Evolutionary conservation across 2,797 vertebrate genomes (phyloP).

Genomic region (Centropyge bicolor): DNA sequence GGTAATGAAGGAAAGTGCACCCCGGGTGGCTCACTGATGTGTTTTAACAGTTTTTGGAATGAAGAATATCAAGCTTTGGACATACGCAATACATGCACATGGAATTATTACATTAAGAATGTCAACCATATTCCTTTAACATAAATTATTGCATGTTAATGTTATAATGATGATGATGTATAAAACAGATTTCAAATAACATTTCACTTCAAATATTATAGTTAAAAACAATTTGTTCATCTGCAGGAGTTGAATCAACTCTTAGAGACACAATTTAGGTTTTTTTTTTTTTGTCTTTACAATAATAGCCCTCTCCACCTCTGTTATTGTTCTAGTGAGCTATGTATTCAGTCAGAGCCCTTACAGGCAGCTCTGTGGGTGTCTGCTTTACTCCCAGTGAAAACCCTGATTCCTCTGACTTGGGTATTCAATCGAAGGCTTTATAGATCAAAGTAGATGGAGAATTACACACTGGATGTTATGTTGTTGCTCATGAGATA

Average conservation of each 20-base stretch:
- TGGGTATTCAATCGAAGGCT: constrained; percentile 7
- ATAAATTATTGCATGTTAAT: not conserved
- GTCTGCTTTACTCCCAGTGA: constrained; percentile 25
- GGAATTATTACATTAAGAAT: too few relatives aligned
- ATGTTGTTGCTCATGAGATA: not conserved
- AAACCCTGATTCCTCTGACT: constrained; percentile 2
- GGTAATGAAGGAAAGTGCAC: too few relatives aligned
- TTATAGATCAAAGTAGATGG: constrained; percentile 7
- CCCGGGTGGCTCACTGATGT: too few relatives aligned
- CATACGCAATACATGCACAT: too few relatives aligned
- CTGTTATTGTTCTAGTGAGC: constrained; percentile 3
- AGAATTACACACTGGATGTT: constrained; percentile 12
- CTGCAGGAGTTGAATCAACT: not conserved
- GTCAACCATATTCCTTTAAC: too few relatives aligned
- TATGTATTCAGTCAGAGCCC: constrained; percentile 9
- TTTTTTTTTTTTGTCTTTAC: not conserved
- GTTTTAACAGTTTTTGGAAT: too few relatives aligned
- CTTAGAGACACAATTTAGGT: not conserved
- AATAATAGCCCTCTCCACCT: constrained; percentile 3
- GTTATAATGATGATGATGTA: too few relatives aligned
- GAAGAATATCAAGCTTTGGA: too few relatives aligned
- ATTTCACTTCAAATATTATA: not conserved
- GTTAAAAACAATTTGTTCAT: not conserved
- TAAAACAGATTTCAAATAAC: not conserved
- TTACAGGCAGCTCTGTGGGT: not conserved